Evolutionary conservation across 2,888 invertebrate genomes (phyloP).

Genomic region (Dichetophora obliterata): DNA sequence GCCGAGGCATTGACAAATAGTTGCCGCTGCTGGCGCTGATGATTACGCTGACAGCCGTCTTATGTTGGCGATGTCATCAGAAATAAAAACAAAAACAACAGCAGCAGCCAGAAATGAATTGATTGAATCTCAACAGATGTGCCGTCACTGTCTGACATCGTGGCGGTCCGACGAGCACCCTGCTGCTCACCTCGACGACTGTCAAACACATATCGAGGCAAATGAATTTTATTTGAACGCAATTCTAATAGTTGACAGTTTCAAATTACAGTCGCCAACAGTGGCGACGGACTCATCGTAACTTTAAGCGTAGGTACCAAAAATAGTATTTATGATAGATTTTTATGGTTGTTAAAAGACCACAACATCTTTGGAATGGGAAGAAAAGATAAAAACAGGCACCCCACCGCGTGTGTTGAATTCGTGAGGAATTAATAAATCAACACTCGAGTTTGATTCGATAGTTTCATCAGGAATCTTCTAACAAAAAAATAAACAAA

Average conservation of each 20-base stretch:
- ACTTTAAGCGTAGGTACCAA: background rate
- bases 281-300: background rate
- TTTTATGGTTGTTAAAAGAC: background rate
- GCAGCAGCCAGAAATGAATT: conserved; percentile 13
- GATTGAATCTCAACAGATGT: conserved; percentile 42
- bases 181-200: background rate
- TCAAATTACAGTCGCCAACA: conserved; percentile 40
- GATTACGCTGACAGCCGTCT: conserved; percentile 34
- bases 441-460: too few relatives aligned
- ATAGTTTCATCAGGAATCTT: too few relatives aligned
- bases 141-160: background rate
- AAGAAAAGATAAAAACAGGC: too few relatives aligned
- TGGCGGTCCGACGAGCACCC: background rate
- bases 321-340: background rate
- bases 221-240: conserved; percentile 47
- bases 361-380: background rate
- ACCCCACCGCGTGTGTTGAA: too few relatives aligned
- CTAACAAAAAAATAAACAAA: too few relatives aligned
- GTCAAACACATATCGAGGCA: conserved; percentile 39
- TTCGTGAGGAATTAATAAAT: too few relatives aligned
- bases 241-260: conserved; percentile 45
- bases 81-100: conserved; percentile 12
- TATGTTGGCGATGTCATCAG: conserved; percentile 25
- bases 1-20: background rate
- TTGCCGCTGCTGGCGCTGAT: background rate